These are phyloP conservation scores for Cancer borealis DNA, from an alignment of 2,888 invertebrate species.

Conservation along the genomic window DNA sequence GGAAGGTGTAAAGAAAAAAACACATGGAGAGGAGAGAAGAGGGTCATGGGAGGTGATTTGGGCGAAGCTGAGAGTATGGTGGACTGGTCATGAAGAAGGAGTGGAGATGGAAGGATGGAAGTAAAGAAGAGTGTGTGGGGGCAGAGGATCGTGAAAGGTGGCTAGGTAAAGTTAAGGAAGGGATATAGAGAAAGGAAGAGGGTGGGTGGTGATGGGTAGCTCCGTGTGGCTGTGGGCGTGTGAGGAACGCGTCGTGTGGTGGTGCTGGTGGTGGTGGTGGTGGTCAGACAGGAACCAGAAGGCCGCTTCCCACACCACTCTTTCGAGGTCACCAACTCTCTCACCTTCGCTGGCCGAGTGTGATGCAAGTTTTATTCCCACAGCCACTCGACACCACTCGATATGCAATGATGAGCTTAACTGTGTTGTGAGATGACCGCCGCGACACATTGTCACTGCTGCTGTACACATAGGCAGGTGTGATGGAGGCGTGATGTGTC, in stretches of 20 bases:
- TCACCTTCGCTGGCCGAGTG: background rate
- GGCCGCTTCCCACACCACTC: slow-evolving; percentile 20
- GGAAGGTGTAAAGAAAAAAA: background rate
- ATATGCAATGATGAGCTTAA: background rate
- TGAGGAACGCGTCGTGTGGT: background rate
- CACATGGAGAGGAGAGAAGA: background rate
- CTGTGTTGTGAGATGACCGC: background rate
- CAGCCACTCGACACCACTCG: background rate
- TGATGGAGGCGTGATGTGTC: background rate
- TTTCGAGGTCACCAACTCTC: background rate
- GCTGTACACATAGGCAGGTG: background rate
- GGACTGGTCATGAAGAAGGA: background rate
- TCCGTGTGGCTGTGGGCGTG: background rate
- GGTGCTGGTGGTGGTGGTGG: background rate
- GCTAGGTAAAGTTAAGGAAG: background rate
- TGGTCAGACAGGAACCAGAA: slow-evolving; percentile 3
- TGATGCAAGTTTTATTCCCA: background rate
- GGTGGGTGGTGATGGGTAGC: background rate
- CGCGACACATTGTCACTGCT: background rate
- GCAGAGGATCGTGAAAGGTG: background rate
- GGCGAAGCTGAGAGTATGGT: background rate
- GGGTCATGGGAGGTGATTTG: background rate
- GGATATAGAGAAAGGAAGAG: slow-evolving; percentile 2
- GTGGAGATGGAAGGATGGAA: background rate
- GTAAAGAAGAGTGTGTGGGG: background rate